A percentile compares a stretch with the other conserved stretches of the same genome.
Conservation (phyloP, 2,113 vertebrate genomes). For the crab-eating macaque (Macaca fascicularis) region T2T-MFA8v1.1 NC_088390.1:16392001-16392500, state of each 20-base stretch:
- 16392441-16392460: neutral
- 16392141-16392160: neutral
- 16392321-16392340: neutral
- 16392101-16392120: neutral
- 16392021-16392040: neutral
- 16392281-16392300: neutral
- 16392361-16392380: neutral
- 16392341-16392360: neutral
- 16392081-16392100: neutral
- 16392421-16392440: neutral
- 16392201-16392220: neutral
- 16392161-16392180: neutral
- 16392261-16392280: neutral
- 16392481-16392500: neutral
- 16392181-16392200: neutral
- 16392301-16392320: neutral
- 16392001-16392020: neutral
- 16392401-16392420: neutral
- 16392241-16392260: neutral
- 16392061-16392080: neutral
- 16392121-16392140: neutral
- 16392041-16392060: neutral
- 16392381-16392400: neutral
- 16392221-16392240: neutral
- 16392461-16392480: neutral